Conservation (phyloP, 2,797 vertebrate genomes). For the Pantherophis vulpinus region DNA sequence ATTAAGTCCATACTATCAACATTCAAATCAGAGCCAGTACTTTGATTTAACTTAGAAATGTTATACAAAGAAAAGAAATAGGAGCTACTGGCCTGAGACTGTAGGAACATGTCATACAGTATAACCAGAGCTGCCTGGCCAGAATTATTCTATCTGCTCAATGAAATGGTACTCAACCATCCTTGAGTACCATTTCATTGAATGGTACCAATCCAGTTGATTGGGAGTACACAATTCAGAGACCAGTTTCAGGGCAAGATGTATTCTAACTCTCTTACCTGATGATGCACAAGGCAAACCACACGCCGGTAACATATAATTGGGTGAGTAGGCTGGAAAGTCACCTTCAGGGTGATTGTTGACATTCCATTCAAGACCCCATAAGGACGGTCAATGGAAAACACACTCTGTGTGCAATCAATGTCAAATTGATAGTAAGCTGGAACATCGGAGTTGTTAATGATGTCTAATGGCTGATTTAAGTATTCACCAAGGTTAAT, state of each 20-base stretch:
- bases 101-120: neutral
- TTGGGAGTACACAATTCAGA: neutral
- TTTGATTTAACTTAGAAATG: neutral
- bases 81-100: neutral
- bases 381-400: conserved; percentile 75
- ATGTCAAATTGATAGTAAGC: conserved; percentile 87
- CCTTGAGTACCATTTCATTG: too few relatives aligned
- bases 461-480: conserved; percentile 71
- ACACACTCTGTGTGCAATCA: conserved; percentile 83
- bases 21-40: neutral
- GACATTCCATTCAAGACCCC: conserved; percentile 76
- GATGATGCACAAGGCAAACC: conserved; percentile 85
- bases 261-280: conserved; percentile 68
- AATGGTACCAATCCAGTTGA: neutral
- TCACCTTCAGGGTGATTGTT: conserved; percentile 69
- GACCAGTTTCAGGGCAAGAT: neutral
- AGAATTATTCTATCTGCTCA: neutral
- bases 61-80: neutral
- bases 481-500: conserved; percentile 70
- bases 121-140: neutral
- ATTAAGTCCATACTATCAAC: neutral
- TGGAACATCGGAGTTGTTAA: conserved; percentile 76
- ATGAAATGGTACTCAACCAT: neutral
- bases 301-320: conserved; percentile 82
- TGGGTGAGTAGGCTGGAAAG: conserved; percentile 78